Base-by-base conservation (phyloP, 1,140 invertebrate species). In the Heliothis virescens region DNA sequence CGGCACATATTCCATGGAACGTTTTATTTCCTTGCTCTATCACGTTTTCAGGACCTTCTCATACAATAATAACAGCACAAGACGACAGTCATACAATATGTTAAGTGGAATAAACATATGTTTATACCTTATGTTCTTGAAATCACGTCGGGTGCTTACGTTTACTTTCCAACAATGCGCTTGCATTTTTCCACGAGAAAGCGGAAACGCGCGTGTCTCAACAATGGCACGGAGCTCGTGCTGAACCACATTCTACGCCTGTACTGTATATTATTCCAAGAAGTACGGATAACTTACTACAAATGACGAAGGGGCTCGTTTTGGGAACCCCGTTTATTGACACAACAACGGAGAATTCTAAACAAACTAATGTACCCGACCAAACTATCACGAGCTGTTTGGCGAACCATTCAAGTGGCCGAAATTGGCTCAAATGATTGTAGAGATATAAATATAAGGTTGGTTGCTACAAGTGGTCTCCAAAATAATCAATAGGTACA, bases 121-220 rank as follows among this genome's bases (percentile, higher is more conserved):
- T 78, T 85, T 87, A 83, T 86, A 76, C 84, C 86, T 84, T 77
- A 79, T 85, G 86, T 92, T 91, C 90, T 91, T 87, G 85, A 89
- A 92, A 92, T 88, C 84, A 86, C 77, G 55, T 79, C 73, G 76
- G 79, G 74, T 72, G 62, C 85, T 85, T 84, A 90, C 89, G 89
- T 91, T 90, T 93, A 91, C 91, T 93, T 92, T 93, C 92, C 90
- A 94, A 90, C 88, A 86, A 86, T 87, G 89, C 86, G 92, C 86
- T 86, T 91, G 91, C 92, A 93, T 93, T 94, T 93, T 94, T 94
- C 90, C 91, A 91, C 91, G 93, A 90, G 93, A 94, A 93, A 94
- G 93, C 93, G 92, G 93, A 93, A 94, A 93, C 89, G 86, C 90
- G 90, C 88, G 90, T 92, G 89, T 92, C 86, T 90, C 85, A 87